Evolutionary conservation across 2,888 invertebrate species (phyloP).

Genomic region (Xestia rhomboidea): DNA sequence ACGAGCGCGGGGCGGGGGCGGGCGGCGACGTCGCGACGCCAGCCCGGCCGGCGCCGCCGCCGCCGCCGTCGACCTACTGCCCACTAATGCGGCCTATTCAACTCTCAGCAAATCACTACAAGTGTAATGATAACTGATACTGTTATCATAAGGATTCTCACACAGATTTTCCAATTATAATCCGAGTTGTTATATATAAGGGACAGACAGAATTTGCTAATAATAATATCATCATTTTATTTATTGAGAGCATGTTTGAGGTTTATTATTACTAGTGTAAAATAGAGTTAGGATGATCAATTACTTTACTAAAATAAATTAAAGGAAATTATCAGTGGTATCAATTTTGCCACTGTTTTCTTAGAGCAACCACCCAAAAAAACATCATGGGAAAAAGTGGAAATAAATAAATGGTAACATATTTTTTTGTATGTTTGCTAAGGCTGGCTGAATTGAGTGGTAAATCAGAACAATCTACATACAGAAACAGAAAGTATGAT

Average conservation of each 20-base stretch:
- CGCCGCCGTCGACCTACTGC: conserved; percentile 72
- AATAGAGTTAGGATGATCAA: not conserved
- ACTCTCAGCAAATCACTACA: conserved; percentile 62
- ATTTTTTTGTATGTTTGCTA: not conserved
- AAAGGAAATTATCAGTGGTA: not conserved
- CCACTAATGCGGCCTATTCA: conserved; percentile 72
- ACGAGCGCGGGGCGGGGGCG: conserved; percentile 65
- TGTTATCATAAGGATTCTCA: conserved; percentile 63
- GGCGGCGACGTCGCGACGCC: conserved; percentile 88
- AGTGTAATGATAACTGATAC: conserved; percentile 58
- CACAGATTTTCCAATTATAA: conserved; percentile 33
- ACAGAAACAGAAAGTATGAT: not conserved
- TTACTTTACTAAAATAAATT: not conserved
- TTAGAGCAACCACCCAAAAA: not conserved
- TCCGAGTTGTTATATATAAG: not conserved
- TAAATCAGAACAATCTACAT: not conserved
- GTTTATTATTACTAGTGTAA: not conserved
- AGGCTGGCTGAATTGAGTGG: not conserved
- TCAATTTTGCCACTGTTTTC: not conserved
- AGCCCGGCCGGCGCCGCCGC: conserved; percentile 85
- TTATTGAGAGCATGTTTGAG: not conserved
- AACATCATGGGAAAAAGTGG: not conserved
- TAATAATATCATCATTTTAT: not conserved
- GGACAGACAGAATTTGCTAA: conserved; percentile 7
- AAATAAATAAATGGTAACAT: not conserved